Percentiles rank a stretch among this genome's conserved stretches.
These are phyloP conservation scores for Cheirogaleus medius DNA, from an alignment of 2,113 vertebrate species.

Conservation along the genomic window DNA sequence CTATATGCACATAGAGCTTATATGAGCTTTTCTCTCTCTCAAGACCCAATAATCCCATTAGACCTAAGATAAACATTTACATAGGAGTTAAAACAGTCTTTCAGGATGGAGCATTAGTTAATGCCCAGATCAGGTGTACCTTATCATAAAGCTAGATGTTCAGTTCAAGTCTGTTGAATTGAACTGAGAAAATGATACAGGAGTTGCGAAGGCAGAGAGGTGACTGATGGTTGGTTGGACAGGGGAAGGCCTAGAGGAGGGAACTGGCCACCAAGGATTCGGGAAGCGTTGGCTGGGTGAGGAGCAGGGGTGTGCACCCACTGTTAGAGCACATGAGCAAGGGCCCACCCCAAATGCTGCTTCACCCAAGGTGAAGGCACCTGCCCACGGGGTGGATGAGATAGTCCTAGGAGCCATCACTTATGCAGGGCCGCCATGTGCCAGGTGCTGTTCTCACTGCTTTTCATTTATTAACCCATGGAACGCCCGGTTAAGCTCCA, in stretches of 20 bases:
- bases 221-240: not conserved
- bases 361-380: fast-evolving
- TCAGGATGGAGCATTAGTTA: not conserved
- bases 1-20: too few species aligned
- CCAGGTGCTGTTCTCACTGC: not conserved
- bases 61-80: not conserved
- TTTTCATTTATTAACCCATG: fast-evolving
- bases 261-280: not conserved
- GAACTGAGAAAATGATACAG: not conserved
- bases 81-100: not conserved
- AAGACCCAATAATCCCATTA: not conserved
- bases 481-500: not conserved
- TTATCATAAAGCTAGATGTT: fast-evolving
- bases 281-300: not conserved
- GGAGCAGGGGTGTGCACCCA: not conserved
- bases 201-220: not conserved
- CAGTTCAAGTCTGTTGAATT: not conserved
- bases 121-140: fast-evolving
- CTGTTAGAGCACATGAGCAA: fast-evolving
- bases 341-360: not conserved
- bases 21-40: not conserved
- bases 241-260: not conserved
- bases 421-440: fast-evolving
- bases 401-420: fast-evolving
- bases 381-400: fast-evolving